Base-by-base conservation (phyloP, 2,797 vertebrate species). In the Thamnophis elegans region DNA sequence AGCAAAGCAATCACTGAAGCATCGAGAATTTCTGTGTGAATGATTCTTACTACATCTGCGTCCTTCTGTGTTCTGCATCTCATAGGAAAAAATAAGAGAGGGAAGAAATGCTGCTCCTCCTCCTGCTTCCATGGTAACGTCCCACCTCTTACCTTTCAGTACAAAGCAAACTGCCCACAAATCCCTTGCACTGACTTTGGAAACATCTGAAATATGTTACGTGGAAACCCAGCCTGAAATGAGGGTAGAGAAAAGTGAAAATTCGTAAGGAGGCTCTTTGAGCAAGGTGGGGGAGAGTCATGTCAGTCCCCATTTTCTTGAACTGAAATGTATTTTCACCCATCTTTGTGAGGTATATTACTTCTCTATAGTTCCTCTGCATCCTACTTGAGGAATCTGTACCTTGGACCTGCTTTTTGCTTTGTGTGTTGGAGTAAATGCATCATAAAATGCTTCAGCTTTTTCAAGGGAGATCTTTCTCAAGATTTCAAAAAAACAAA, bases 1-100 rank as follows among this genome's bases (percentile, higher is more conserved):
- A 97, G 97, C 97, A 98, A 98, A 98, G 96, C 98, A 97, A 68
- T 96, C 95, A 96, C 96, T 96, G 97, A 96, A 97, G 97, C 95
- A 96, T 95, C 94, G 96, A 96, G 96, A 97, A 94, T 96, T 97
- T 94, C 96, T 97, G 91, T 97, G 96, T 96, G 97, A 96, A 94
- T 95, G 96, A 95, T 96, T 97, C 96, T 97, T 97, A 93, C 95
- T 97, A 96, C 96, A 94, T 94, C 97, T 96, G 93, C 97, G 91
- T 97, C 96, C 96, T 97, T 97, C 97, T 97, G 94, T 97, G 95
- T 95, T 96, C 96, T 93, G 90, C 96, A 94, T 97, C 97, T 98
- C 95, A 96, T 97, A 97, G 96, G 97, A 97, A 96, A 97, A 92
- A 97, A 32, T 56, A 68, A 96, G 97, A 96, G 97, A 96, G 97